These are phyloP conservation scores for Hydroisotoma schaefferi DNA, from an alignment of 2,888 invertebrate species.

Conservation along the genomic window DNA sequence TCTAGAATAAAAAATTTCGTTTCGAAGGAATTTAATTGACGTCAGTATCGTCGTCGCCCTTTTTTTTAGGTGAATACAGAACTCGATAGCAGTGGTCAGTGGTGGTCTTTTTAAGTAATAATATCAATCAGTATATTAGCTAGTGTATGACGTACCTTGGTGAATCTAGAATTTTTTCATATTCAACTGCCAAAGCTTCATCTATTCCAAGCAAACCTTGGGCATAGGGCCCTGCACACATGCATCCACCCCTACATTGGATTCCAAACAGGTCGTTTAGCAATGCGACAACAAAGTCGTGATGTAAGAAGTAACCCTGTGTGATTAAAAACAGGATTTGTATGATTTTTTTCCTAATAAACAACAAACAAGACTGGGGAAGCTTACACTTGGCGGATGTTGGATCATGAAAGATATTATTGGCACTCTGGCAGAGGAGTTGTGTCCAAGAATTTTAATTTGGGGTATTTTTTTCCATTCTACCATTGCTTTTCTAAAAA, in stretches of 20 bases:
- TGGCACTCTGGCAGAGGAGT: constrained; percentile 19
- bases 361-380: neutral
- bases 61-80: too few relatives aligned
- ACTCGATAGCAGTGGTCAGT: too few relatives aligned
- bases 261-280: constrained; percentile 88
- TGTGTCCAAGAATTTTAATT: constrained; percentile 31
- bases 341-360: too few relatives aligned
- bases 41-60: too few relatives aligned
- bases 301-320: constrained; percentile 68
- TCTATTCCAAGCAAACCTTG: constrained; percentile 72
- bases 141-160: constrained; percentile 60
- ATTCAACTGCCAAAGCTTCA: constrained; percentile 68
- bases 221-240: constrained; percentile 79
- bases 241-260: constrained; percentile 57
- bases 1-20: neutral
- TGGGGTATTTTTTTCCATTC: constrained; percentile 22
- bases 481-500: constrained; percentile 23
- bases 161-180: constrained; percentile 66
- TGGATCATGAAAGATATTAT: constrained; percentile 40
- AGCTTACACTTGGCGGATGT: constrained; percentile 26
- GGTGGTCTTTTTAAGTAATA: too few relatives aligned
- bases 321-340: too few relatives aligned
- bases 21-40: neutral
- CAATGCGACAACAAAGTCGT: constrained; percentile 79
- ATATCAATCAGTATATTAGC: too few relatives aligned